Evolutionary conservation across 2,797 vertebrate species (phyloP).

Genomic region (Pteronotus mesoamericanus): DNA sequence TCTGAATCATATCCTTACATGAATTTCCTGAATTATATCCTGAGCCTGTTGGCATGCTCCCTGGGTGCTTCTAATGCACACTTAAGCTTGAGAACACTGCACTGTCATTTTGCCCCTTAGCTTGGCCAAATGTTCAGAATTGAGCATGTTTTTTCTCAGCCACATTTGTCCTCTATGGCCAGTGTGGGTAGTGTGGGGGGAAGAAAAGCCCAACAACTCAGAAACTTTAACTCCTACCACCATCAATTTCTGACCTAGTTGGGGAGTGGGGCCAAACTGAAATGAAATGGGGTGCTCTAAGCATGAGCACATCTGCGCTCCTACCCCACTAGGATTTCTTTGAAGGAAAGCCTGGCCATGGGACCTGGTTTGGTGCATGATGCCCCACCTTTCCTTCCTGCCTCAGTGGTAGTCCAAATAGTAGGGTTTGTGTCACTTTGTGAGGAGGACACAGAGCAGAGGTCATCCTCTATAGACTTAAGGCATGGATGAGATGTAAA

Average conservation of each 20-base stretch:
- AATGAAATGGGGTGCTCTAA: neutral
- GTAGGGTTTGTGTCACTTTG: neutral
- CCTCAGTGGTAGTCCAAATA: neutral
- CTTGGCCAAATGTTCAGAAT: neutral
- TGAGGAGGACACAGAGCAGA: no score
- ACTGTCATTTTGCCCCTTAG: neutral
- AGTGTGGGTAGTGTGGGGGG: neutral
- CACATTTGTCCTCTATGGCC: neutral
- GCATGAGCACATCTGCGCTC: neutral
- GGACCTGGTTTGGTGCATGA: neutral
- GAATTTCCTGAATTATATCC: no score
- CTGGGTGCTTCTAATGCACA: neutral
- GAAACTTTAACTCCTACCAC: neutral
- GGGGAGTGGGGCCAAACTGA: neutral
- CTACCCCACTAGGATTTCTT: neutral
- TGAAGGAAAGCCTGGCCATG: neutral
- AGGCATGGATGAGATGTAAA: neutral
- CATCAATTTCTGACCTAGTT: neutral
- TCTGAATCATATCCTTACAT: neutral
- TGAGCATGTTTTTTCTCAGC: neutral
- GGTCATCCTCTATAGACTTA: no score
- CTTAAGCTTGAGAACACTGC: neutral
- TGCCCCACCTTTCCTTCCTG: neutral
- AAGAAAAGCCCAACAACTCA: neutral
- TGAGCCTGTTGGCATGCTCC: neutral